Percentiles rank a stretch among this genome's conserved stretches.
These are phyloP conservation scores for Copsychus sechellarum DNA, from an alignment of 2,113 vertebrate species.

Conservation along the genomic window DNA sequence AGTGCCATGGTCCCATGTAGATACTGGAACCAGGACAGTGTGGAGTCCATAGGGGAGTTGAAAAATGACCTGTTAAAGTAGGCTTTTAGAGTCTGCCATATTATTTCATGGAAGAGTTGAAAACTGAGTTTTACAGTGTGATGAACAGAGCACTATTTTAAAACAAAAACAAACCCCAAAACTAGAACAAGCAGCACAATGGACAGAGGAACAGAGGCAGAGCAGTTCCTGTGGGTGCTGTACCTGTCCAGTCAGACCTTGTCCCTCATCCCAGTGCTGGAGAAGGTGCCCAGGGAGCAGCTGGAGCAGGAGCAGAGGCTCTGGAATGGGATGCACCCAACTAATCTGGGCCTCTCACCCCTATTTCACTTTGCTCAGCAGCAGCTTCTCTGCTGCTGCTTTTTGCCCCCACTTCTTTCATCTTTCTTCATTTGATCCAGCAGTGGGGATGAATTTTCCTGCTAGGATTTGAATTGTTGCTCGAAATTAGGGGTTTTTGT, in stretches of 20 bases:
- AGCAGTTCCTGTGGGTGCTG: background rate
- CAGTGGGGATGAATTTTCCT: background rate
- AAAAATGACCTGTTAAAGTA: background rate
- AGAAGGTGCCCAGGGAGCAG: background rate
- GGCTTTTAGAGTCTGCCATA: background rate
- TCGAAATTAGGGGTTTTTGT: background rate
- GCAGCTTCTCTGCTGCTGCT: background rate
- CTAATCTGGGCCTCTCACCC: background rate
- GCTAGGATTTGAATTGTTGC: background rate
- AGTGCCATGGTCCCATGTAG: accelerated
- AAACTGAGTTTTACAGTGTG: background rate
- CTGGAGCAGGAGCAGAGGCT: background rate
- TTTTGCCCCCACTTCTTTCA: background rate
- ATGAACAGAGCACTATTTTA: background rate
- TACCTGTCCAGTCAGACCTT: background rate
- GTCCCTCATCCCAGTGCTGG: background rate
- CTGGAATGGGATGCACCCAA: background rate
- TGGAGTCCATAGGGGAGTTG: background rate
- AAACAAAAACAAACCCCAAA: background rate
- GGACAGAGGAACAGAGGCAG: background rate
- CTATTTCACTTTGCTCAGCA: background rate
- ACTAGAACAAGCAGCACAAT: background rate
- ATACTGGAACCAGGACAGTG: background rate
- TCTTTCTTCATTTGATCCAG: background rate
- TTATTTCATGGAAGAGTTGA: background rate